A percentile compares a stretch with the other conserved stretches of the same genome.
Conservation (phyloP, 2,888 invertebrate species). For the Glaucopsyche alexis region DNA sequence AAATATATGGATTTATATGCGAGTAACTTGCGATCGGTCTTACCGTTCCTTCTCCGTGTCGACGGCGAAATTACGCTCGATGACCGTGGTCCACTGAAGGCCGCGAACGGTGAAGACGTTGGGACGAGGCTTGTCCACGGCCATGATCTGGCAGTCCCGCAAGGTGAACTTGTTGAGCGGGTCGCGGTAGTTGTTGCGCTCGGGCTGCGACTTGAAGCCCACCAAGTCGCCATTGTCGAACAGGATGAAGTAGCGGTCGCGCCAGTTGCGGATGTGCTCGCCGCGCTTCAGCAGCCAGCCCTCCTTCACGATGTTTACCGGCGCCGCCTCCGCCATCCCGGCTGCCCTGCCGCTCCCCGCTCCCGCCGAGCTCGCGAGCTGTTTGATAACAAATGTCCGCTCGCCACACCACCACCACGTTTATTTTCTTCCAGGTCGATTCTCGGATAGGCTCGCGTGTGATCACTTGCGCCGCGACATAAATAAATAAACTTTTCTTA, state of each 20-base stretch:
- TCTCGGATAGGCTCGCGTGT: constrained; percentile 57
- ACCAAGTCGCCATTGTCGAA: constrained; percentile 96
- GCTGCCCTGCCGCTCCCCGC: not conserved
- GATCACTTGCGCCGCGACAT: constrained; percentile 51
- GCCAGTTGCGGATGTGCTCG: constrained; percentile 99
- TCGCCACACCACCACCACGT: constrained; percentile 44
- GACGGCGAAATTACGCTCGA: constrained; percentile 98
- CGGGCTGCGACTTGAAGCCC: constrained; percentile 96
- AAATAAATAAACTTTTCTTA: constrained; percentile 58
- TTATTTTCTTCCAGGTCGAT: constrained; percentile 41
- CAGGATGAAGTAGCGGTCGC: constrained; percentile 96
- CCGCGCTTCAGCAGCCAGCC: constrained; percentile 98
- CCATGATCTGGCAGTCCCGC: constrained; percentile 98
- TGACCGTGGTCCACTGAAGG: constrained; percentile 98
- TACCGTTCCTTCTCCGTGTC: constrained; percentile 91
- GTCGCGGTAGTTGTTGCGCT: constrained; percentile 87
- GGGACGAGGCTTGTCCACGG: constrained; percentile 92
- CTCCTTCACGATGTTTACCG: constrained; percentile 88
- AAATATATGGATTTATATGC: not conserved
- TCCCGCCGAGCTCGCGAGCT: constrained; percentile 47
- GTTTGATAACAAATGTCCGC: constrained; percentile 65
- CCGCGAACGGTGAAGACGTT: constrained; percentile 98
- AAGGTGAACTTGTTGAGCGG: constrained; percentile 99
- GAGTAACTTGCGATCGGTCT: constrained; percentile 43
- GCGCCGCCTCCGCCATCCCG: constrained; percentile 78